Evolutionary conservation across 2,113 vertebrate species (phyloP).

Genomic region (Orcinus orca): DNA sequence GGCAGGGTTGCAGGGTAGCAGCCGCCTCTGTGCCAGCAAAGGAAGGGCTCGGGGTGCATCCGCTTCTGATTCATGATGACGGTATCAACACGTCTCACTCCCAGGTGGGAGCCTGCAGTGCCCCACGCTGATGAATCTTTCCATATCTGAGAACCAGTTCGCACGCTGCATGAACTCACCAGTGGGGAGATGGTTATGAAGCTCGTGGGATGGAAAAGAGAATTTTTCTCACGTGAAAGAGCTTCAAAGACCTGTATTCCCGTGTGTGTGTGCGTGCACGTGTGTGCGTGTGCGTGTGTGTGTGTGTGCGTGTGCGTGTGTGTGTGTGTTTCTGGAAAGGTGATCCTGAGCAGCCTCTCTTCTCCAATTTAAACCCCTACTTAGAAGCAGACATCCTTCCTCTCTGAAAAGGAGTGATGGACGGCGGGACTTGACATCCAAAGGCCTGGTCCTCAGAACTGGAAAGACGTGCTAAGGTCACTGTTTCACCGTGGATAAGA

Average conservation of each 20-base stretch:
- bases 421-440: not conserved
- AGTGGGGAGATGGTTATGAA: rapidly evolving
- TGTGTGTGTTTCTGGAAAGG: not conserved
- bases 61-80: not conserved
- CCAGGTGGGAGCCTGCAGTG: not conserved
- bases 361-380: not conserved
- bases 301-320: rapidly evolving
- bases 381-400: not conserved
- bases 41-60: not conserved
- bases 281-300: not conserved
- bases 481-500: not conserved
- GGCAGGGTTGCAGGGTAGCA: not conserved
- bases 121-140: rapidly evolving
- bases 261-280: too few relatives aligned
- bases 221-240: not conserved
- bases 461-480: not conserved
- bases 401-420: not conserved
- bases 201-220: not conserved
- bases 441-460: not conserved
- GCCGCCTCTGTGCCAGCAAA: not conserved
- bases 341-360: not conserved
- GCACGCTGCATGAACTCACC: too few relatives aligned
- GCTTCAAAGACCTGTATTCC: not conserved
- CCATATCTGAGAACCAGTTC: not conserved
- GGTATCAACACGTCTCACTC: not conserved